Evolutionary conservation across 2,888 invertebrate genomes (phyloP).

Genomic region (Parnassius mnemosyne): DNA sequence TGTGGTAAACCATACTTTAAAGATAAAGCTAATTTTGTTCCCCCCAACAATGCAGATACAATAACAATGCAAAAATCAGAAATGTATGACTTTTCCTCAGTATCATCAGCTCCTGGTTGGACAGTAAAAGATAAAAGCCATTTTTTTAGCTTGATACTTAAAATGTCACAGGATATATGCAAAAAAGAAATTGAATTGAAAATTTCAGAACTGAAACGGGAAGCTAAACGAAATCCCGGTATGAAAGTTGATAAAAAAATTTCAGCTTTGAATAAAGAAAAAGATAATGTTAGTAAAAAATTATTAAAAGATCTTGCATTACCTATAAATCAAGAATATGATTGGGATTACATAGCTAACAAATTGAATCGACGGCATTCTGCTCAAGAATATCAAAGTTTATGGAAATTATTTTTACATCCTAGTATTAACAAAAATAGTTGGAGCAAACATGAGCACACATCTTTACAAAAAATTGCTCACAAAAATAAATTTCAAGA

Average conservation of each 20-base stretch:
- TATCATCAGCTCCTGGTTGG: constrained; percentile 74
- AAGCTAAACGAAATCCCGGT: constrained; percentile 28
- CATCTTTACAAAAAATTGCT: constrained; percentile 48
- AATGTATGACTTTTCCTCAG: constrained; percentile 70
- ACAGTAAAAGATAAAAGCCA: constrained; percentile 79
- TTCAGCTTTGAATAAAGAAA: constrained; percentile 35
- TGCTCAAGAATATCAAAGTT: constrained; percentile 82
- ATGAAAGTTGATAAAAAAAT: constrained; percentile 35
- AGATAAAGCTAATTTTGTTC: constrained; percentile 73
- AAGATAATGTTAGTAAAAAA: constrained; percentile 41
- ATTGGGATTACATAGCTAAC: constrained; percentile 80
- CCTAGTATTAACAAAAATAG: constrained; percentile 81
- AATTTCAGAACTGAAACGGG: constrained; percentile 43
- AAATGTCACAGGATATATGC: constrained; percentile 48
- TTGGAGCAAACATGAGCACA: constrained; percentile 58
- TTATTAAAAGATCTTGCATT: constrained; percentile 51
- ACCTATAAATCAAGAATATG: constrained; percentile 69
- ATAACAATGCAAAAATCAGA: constrained; percentile 52
- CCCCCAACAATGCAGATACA: constrained; percentile 83
- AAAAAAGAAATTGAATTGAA: constrained; percentile 41
- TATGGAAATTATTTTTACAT: constrained; percentile 87
- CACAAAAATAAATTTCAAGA: constrained; percentile 71
- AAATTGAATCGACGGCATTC: constrained; percentile 78
- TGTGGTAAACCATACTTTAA: constrained; percentile 85
- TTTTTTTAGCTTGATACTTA: constrained; percentile 71